phyloP scores from a whole-genome alignment of 2,888 invertebrate genomes.

The Ichneumon xanthorius region DNA sequence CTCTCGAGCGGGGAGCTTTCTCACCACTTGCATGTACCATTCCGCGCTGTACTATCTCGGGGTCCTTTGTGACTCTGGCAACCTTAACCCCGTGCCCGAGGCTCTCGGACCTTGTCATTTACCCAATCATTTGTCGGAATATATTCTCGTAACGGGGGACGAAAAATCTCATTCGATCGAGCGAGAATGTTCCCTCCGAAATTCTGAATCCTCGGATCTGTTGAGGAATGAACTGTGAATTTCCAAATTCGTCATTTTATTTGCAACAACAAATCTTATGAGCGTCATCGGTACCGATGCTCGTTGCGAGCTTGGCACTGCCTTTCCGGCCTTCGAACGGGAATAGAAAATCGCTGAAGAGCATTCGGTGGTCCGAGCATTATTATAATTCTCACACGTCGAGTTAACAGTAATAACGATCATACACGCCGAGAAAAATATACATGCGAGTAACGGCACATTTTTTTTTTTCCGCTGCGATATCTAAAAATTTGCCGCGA shows the following conservation, averaged over 20 bases:
- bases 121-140: neutral
- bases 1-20: neutral
- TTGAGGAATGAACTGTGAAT: neutral
- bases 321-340: conserved; percentile 48
- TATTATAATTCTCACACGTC: conserved; percentile 34
- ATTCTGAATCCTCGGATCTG: neutral
- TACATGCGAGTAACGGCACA: no score
- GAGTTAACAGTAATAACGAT: conserved; percentile 21
- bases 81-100: conserved; percentile 27
- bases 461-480: neutral
- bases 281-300: neutral
- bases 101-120: neutral
- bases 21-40: neutral
- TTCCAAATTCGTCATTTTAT: neutral
- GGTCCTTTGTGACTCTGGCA: conserved; percentile 3
- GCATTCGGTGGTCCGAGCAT: conserved; percentile 17
- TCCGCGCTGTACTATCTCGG: conserved; percentile 3
- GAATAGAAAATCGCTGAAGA: conserved; percentile 43
- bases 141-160: neutral
- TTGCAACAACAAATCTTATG: neutral
- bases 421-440: neutral
- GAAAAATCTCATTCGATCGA: neutral
- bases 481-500: neutral
- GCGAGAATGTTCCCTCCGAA: neutral
- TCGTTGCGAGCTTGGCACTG: neutral